phyloP scores from a whole-genome alignment of 1,140 invertebrate species.

The Drosophila ananassae region DNA sequence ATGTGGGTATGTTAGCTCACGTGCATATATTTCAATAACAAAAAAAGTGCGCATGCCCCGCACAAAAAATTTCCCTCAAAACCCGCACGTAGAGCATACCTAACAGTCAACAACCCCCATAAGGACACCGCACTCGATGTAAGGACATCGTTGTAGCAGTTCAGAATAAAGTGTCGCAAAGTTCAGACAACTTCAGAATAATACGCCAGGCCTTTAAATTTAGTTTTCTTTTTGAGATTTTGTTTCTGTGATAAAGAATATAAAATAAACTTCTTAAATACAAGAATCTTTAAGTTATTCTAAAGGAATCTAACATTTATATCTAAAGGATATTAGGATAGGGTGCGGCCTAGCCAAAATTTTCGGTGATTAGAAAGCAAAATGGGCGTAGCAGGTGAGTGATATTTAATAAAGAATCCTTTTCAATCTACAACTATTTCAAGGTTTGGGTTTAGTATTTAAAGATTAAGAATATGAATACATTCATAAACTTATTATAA shows the following conservation, averaged over 20 bases:
- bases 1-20: neutral
- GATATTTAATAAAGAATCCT: conserved; percentile 17
- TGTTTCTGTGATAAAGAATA: neutral
- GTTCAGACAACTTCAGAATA: conserved; percentile 41
- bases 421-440: neutral
- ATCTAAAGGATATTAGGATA: neutral
- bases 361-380: conserved; percentile 20
- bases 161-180: conserved; percentile 38
- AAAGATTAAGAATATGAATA: neutral
- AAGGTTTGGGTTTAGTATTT: neutral
- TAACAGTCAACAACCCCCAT: conserved; percentile 56
- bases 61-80: conserved; percentile 42
- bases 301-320: neutral
- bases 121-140: conserved; percentile 56
- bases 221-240: neutral
- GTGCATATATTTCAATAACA: conserved; percentile 30
- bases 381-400: conserved; percentile 67
- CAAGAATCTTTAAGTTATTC: neutral
- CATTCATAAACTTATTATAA: neutral
- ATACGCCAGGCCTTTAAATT: neutral
- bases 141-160: conserved; percentile 39
- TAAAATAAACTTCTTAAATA: neutral
- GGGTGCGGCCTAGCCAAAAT: conserved; percentile 37
- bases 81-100: conserved; percentile 6
- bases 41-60: conserved; percentile 38